phyloP scores from a whole-genome alignment of 2,888 invertebrate species.

The Iphiclides podalirius region DNA sequence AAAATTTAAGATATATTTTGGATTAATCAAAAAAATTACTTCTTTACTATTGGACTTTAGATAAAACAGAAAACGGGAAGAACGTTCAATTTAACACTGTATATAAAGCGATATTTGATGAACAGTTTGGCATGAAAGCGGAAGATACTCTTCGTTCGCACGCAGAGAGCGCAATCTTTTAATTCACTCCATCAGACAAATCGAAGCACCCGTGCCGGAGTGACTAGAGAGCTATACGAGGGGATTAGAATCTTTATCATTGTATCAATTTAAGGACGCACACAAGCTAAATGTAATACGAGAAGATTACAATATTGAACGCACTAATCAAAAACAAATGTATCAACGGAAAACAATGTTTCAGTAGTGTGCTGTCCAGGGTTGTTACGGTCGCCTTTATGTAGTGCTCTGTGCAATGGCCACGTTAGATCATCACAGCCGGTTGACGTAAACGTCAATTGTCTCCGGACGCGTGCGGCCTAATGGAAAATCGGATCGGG shows the following conservation, averaged over 20 bases:
- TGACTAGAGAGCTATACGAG: conserved; percentile 25
- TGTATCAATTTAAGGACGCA: conserved; percentile 19
- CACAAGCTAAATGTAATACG: conserved; percentile 13
- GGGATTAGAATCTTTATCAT: conserved; percentile 26
- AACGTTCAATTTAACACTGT: too few species aligned
- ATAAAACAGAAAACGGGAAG: too few species aligned
- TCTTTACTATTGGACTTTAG: too few species aligned
- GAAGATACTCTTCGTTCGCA: conserved; percentile 41
- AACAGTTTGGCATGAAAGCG: conserved; percentile 34
- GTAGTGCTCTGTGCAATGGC: not conserved
- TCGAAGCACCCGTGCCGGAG: conserved; percentile 41
- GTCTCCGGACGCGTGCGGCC: conserved; percentile 17
- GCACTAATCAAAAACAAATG: not conserved
- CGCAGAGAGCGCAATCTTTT: conserved; percentile 50
- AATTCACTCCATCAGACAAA: conserved; percentile 51
- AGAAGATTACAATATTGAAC: not conserved
- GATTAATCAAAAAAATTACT: too few species aligned
- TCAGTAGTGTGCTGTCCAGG: not conserved
- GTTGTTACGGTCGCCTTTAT: not conserved
- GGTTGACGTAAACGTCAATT: conserved; percentile 19
- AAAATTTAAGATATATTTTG: too few species aligned
- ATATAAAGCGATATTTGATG: too few species aligned
- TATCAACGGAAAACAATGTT: not conserved
- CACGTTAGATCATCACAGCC: conserved; percentile 17
- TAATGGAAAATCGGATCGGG: conserved; percentile 42